phyloP scores from a whole-genome alignment of 2,113 vertebrate species.

The Nibea coibor region DNA sequence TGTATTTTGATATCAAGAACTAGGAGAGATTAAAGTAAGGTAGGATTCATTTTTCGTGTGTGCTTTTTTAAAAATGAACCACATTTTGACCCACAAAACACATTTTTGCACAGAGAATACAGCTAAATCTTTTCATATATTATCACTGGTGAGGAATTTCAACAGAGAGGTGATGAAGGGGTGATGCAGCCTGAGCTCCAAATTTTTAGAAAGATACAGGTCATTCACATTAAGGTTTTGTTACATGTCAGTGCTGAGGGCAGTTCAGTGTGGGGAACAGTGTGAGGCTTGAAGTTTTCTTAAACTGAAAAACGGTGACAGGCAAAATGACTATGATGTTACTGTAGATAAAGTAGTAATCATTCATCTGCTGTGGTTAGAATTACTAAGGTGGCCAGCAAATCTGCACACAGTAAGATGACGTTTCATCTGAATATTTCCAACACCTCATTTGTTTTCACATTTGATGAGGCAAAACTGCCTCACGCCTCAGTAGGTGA shows the following conservation, averaged over 20 bases:
- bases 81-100: background rate
- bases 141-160: background rate
- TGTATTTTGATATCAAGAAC: slow-evolving; percentile 7
- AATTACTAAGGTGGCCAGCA: background rate
- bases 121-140: background rate
- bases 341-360: background rate
- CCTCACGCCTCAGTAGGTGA: background rate
- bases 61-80: background rate
- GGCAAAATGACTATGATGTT: background rate
- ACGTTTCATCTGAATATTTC: too few species aligned
- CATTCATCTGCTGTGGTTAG: background rate
- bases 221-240: background rate
- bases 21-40: background rate
- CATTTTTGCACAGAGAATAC: background rate
- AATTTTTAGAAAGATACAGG: background rate
- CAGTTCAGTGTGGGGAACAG: background rate
- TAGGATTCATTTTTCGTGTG: slow-evolving; percentile 1
- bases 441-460: too few species aligned
- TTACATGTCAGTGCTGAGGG: background rate
- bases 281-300: background rate
- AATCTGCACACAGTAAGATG: background rate
- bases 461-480: background rate
- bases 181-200: background rate
- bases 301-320: background rate
- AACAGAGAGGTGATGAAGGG: background rate